Evolutionary conservation across 2,888 invertebrate genomes (phyloP).

Genomic region (Thera obeliscata): DNA sequence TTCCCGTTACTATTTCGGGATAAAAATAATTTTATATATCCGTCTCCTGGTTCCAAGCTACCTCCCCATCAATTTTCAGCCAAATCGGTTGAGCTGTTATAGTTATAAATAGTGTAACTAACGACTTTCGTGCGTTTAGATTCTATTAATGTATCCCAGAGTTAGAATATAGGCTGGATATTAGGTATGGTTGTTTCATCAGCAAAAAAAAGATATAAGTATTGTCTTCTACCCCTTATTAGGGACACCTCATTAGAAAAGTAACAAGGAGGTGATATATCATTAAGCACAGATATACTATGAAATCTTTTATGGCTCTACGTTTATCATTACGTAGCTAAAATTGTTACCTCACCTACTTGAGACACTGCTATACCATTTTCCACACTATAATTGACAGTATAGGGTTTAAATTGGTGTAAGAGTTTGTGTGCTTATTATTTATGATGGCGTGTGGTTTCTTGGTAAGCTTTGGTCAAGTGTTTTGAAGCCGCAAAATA

Average conservation of each 20-base stretch:
- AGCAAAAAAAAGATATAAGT: neutral
- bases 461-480: constrained; percentile 17
- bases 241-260: constrained; percentile 19
- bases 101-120: no score
- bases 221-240: constrained; percentile 1
- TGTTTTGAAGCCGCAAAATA: constrained; percentile 17
- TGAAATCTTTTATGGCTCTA: constrained; percentile 18
- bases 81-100: no score
- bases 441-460: constrained; percentile 19
- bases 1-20: no score
- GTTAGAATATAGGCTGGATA: no score
- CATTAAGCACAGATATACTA: constrained; percentile 14
- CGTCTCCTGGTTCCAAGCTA: no score
- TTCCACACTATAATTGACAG: constrained; percentile 5
- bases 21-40: no score
- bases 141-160: no score
- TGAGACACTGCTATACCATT: constrained; percentile 4
- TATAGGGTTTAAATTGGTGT: constrained; percentile 4
- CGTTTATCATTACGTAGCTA: constrained; percentile 14
- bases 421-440: constrained; percentile 11
- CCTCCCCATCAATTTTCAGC: no score
- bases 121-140: no score
- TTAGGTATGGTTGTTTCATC: no score
- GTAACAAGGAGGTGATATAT: constrained; percentile 28
- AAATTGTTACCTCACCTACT: constrained; percentile 26